These are phyloP conservation scores for Eupleurogrammus muticus DNA, from an alignment of 2,797 vertebrate genomes.

Conservation along the genomic window DNA sequence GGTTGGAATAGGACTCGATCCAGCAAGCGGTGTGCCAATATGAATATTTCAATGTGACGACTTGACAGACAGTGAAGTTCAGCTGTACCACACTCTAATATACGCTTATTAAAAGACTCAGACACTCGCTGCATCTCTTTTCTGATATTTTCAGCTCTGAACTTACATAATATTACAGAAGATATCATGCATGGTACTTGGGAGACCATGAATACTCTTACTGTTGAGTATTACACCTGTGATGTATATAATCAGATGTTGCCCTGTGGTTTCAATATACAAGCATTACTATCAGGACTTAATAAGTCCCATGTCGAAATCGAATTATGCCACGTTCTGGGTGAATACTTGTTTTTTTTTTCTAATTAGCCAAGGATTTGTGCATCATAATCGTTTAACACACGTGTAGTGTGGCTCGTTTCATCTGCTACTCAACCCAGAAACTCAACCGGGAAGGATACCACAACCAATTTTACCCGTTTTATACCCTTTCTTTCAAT, in stretches of 20 bases:
- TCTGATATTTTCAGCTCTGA: not conserved
- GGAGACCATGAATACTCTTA: not conserved
- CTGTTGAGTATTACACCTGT: not conserved
- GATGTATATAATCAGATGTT: not conserved
- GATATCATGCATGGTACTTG: not conserved
- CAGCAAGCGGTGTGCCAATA: conserved; percentile 15
- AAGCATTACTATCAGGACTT: not conserved
- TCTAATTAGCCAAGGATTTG: no score
- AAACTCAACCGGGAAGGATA: no score
- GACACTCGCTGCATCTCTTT: not conserved
- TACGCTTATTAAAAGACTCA: conserved; percentile 15
- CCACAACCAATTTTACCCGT: no score
- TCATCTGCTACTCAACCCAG: no score
- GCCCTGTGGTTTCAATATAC: not conserved
- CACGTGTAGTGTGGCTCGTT: no score
- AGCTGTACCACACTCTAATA: conserved; percentile 30
- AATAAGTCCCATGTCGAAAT: no score
- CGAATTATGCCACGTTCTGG: no score
- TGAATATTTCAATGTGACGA: conserved; percentile 37
- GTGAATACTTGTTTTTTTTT: no score
- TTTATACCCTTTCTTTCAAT: no score
- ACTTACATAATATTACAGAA: conserved; percentile 10
- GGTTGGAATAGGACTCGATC: conserved; percentile 34
- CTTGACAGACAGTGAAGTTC: conserved; percentile 32
- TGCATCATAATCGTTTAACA: no score